phyloP scores from a whole-genome alignment of 2,888 invertebrate genomes.

The Slavum lentiscoides region DNA sequence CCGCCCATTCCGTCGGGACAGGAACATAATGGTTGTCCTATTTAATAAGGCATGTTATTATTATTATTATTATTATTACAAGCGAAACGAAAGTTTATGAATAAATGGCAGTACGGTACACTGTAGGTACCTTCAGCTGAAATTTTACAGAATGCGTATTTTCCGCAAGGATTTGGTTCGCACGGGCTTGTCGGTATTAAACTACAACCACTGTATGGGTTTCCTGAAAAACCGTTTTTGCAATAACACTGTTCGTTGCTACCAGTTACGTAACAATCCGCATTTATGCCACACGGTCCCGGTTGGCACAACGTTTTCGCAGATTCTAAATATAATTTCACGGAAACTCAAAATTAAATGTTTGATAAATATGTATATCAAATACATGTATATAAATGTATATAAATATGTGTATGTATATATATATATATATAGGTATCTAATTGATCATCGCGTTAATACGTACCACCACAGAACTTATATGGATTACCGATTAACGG shows the following conservation, averaged over 20 bases:
- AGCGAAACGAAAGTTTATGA: background rate
- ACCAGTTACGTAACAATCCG: slow-evolving; percentile 81
- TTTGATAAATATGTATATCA: background rate
- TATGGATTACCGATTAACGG: slow-evolving; percentile 82
- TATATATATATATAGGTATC: too few relatives aligned
- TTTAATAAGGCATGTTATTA: background rate
- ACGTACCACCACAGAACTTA: slow-evolving; percentile 68
- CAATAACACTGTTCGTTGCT: slow-evolving; percentile 86
- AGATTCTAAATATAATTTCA: slow-evolving; percentile 61
- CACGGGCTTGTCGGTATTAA: slow-evolving; percentile 73
- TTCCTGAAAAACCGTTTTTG: slow-evolving; percentile 73
- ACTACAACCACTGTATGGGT: slow-evolving; percentile 78
- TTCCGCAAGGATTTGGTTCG: slow-evolving; percentile 79
- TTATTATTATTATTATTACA: background rate
- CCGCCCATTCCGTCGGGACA: slow-evolving; percentile 77
- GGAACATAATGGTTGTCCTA: slow-evolving; percentile 68
- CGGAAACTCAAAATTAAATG: background rate
- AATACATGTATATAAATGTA: too few relatives aligned
- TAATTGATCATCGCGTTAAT: background rate
- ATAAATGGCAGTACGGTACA: too few relatives aligned
- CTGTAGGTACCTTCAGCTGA: slow-evolving; percentile 65
- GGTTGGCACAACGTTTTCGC: slow-evolving; percentile 73
- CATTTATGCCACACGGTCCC: slow-evolving; percentile 79
- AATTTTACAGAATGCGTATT: slow-evolving; percentile 73
- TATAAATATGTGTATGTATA: too few relatives aligned